Evolutionary conservation across 30 jellyfish, hydroid and myxozoan species (phyloP).

Genomic region (Mastigias papua): DNA sequence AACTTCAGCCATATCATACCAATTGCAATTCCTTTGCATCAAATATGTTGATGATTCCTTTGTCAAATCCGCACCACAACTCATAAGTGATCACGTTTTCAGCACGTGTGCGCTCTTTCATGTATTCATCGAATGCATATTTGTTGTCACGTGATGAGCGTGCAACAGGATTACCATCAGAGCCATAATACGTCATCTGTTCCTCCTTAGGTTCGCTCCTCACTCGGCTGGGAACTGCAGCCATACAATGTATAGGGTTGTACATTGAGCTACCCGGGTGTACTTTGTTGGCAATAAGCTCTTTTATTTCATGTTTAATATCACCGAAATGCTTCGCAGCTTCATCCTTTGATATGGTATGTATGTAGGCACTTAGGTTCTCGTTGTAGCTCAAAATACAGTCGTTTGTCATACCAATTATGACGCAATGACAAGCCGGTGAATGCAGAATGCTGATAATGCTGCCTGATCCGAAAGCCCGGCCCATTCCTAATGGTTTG

Average conservation of each 20-base stretch:
- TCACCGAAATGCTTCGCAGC: conserved; percentile 38
- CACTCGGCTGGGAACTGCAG: conserved; percentile 87
- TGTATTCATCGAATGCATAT: conserved; percentile 8
- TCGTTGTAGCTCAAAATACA: conserved; percentile 76
- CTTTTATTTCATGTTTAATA: conserved; percentile 41
- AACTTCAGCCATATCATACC: not conserved
- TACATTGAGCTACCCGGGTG: conserved; percentile 50
- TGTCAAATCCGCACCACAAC: conserved; percentile 97
- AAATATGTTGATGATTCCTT: conserved; percentile 84
- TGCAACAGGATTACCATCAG: conserved; percentile 75
- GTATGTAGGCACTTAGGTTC: conserved; percentile 57
- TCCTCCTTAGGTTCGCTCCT: conserved; percentile 60
- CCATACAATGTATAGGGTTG: conserved; percentile 84
- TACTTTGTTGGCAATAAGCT: conserved; percentile 70
- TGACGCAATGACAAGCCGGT: conserved; percentile 85
- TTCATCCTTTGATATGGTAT: conserved; percentile 59
- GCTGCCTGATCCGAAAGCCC: conserved; percentile 64
- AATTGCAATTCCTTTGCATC: conserved; percentile 67
- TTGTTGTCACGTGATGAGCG: conserved; percentile 46
- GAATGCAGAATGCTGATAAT: conserved; percentile 83
- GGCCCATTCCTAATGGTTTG: conserved; percentile 93
- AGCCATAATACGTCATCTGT: conserved; percentile 47
- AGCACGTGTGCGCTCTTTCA: not conserved
- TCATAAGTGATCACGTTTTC: conserved; percentile 54
- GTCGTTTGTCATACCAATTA: conserved; percentile 81